Evolutionary conservation across 2,113 vertebrate species (phyloP), one percentile per base, ranked within the genome.

Genomic region (Paratilapia polleni): DNA sequence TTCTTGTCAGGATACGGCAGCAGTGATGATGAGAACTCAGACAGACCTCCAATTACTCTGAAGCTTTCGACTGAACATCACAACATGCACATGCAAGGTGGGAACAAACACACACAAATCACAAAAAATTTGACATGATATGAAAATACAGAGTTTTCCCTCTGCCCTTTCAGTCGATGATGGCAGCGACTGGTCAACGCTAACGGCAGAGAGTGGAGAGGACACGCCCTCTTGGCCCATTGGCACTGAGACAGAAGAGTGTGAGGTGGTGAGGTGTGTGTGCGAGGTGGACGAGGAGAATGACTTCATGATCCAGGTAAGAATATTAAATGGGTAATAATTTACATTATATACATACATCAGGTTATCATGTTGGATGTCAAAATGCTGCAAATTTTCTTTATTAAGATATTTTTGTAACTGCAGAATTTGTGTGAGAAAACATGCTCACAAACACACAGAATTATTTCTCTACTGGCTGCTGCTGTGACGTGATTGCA

Each of bases 251-350:
- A 95, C 93, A 20, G 96, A 96, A 12, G 96, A 97, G 41, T 97
- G 95, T 73, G 98, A 99, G 86, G 95, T 98, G 57, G 97, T 99
- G 82, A 97, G 97, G 36, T 99, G 98, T 88, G 95, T 99, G 92
- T 99, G 98, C 84, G 97, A 98, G 93, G 96, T 98, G 78, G 97
- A 98, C 84, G 98, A 99, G 88, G 98, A 99, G 95, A 98, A 98
- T 86, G 98, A 99, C 93, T 99, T 99, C 93, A 99, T 99, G 98
- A 99, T 99, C 90, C 98, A 99, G 98, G 98, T 98, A 92, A 81
- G 43, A 49, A 43, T 43, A 43, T 43, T 14, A 14, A 22, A 43
- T 66, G 38, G 63, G 22, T 43, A 66, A 66, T 66, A 26, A 43
- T 66, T 43, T 6, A 17, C 38, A 1, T 66, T 22, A 36, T 62